Base-by-base conservation (phyloP, 2,113 vertebrate genomes). In the cat (Felis catus) region DNA sequence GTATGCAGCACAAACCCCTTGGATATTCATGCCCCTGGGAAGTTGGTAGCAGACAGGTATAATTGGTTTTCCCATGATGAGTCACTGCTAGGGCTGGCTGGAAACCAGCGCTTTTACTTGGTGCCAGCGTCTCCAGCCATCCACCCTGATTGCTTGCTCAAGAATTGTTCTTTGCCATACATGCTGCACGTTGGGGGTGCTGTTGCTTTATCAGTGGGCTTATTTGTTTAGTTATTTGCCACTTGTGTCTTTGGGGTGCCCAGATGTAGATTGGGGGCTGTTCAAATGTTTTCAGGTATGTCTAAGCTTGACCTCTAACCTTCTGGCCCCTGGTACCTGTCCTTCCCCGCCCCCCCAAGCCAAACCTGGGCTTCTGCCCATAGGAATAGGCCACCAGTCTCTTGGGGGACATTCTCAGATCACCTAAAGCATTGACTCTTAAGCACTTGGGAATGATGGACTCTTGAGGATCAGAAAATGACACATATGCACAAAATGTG, bases 171-270 rank as follows among this genome's bases (percentile, higher is more conserved):
- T 89, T 85, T 45, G 36, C 91, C 48, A 58, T 45, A 21, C 36
- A 19, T 1, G 53, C n/a, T 73, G 71, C 51, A 70, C 45, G 18
- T 66, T 92, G 81, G 83, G 78, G 95, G 90, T n/a, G 95, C 94
- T 97, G 48, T 86, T 97, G 97, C 89, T 81, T 89, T 88, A 94
- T 10, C 8, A 76, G 78, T 36, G 41, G 61, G 36, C 21, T 88
- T 29, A 18, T 61, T 66, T 51, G 36, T 39, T 89, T 94, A 79
- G 94, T 95, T 70, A 90, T 94, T 95, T 97, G 95, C 88, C 88
- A 90, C 39, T 93, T 23, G 25, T 27, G 21, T 81, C 71, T 76
- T 39, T 29, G 25, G 18, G 51, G 11, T 73, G 29, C 39, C 21
- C 29, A 31, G 53, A 66, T 63, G 31, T 36, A 16, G n/a, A 41